These are phyloP conservation scores for Parthenolecanium corni DNA, from an alignment of 2,888 invertebrate species.

Conservation along the genomic window DNA sequence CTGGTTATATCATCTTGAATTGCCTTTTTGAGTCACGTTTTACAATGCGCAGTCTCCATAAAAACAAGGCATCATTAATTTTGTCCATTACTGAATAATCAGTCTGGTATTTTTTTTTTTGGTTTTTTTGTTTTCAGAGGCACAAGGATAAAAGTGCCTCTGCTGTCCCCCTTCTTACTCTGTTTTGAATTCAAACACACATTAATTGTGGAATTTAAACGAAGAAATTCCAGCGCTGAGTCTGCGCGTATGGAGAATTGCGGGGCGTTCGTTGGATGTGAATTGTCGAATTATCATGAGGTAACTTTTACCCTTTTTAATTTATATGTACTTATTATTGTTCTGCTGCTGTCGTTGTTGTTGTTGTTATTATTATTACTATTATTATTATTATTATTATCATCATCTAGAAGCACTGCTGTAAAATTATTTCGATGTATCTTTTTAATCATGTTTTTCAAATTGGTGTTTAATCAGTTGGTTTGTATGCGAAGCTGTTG, in stretches of 20 bases:
- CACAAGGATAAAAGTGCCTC: constrained; percentile 24
- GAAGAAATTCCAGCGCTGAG: constrained; percentile 3
- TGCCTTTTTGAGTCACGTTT: no score
- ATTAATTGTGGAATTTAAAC: constrained; percentile 1
- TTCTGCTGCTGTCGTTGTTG: background rate
- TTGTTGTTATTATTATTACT: background rate
- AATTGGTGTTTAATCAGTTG: no score
- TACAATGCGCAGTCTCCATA: no score
- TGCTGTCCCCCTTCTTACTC: constrained; percentile 3
- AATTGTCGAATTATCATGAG: constrained; percentile 7
- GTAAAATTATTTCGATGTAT: background rate
- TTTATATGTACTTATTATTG: background rate
- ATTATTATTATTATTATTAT: no score
- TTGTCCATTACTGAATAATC: constrained; percentile 1
- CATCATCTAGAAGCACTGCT: background rate
- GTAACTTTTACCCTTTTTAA: constrained; percentile 6
- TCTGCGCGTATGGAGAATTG: constrained; percentile 18
- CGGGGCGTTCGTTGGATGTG: constrained; percentile 18
- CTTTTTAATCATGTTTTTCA: no score
- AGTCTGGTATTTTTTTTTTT: constrained; percentile 12
- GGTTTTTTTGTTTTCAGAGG: constrained; percentile 20
- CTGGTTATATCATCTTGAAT: no score
- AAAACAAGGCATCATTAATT: constrained; percentile 13
- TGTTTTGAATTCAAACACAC: constrained; percentile 17
- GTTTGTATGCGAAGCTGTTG: no score